Evolutionary conservation across 2,113 vertebrate genomes (phyloP).

Genomic region (Dasyornis broadbenti): DNA sequence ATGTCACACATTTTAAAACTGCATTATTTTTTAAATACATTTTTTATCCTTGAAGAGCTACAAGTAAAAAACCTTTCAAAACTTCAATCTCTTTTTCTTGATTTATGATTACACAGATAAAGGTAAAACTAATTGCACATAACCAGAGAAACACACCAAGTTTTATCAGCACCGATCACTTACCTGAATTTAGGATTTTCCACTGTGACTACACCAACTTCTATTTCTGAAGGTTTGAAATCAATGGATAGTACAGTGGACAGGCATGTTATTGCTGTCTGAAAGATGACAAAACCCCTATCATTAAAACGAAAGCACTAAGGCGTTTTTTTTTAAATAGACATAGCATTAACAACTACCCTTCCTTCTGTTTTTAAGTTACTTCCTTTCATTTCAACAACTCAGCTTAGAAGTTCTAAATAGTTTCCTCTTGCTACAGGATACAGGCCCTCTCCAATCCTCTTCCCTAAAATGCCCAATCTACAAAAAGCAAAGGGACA

Average conservation of each 20-base stretch:
- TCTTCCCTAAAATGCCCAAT: not conserved
- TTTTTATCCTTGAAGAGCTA: not conserved
- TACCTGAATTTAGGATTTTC: constrained; percentile 95
- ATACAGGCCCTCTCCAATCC: not conserved
- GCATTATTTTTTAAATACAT: not conserved
- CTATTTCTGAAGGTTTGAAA: constrained; percentile 96
- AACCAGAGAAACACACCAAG: not conserved
- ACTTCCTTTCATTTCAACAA: not conserved
- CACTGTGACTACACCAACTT: constrained; percentile 90
- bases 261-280: constrained; percentile 95
- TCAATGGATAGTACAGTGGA: constrained; percentile 95
- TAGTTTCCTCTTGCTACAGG: not conserved
- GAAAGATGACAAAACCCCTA: not conserved
- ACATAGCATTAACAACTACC: not conserved
- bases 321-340: not conserved
- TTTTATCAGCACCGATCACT: constrained; percentile 4
- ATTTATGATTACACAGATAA: not conserved
- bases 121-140: not conserved
- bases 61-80: not conserved
- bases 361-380: not conserved
- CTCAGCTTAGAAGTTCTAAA: not conserved
- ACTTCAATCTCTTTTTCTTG: not conserved
- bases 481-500: not conserved
- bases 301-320: not conserved
- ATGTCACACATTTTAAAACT: not conserved